Conservation (phyloP, 2,113 vertebrate species). For the Cervus canadensis region DNA sequence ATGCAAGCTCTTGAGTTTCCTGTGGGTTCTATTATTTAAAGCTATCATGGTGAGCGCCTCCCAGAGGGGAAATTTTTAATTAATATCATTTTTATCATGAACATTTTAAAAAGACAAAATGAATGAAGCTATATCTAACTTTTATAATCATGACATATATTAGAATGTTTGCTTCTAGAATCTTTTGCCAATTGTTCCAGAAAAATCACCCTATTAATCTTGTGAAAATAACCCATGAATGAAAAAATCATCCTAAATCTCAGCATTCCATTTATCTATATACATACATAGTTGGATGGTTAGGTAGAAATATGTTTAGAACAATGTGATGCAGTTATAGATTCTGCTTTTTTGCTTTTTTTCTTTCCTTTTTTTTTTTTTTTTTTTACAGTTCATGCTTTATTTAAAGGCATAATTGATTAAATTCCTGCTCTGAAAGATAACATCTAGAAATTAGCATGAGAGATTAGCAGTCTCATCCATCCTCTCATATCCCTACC, state of each 20-base stretch:
- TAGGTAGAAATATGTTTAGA: neutral
- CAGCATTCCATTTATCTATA: neutral
- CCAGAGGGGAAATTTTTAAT: neutral
- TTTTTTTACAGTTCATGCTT: neutral
- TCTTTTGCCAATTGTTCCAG: neutral
- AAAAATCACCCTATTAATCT: neutral
- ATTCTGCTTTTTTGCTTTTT: neutral
- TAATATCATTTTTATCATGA: neutral
- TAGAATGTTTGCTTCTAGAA: neutral
- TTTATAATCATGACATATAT: neutral
- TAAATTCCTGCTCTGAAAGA: neutral
- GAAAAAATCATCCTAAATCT: neutral
- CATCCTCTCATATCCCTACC: too few relatives aligned
- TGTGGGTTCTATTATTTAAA: neutral
- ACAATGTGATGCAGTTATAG: neutral
- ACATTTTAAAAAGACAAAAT: neutral
- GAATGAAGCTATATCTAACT: neutral
- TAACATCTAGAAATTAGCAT: neutral
- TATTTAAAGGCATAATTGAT: neutral
- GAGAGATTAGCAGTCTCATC: neutral
- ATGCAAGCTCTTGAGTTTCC: neutral
- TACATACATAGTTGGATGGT: neutral
- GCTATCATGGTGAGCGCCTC: neutral
- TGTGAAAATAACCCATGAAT: neutral
- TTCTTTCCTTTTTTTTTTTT: neutral